A percentile compares a stretch with the other conserved stretches of the same genome.
Conservation (phyloP, 1,140 invertebrate species). For the Drosophila azteca region DNA sequence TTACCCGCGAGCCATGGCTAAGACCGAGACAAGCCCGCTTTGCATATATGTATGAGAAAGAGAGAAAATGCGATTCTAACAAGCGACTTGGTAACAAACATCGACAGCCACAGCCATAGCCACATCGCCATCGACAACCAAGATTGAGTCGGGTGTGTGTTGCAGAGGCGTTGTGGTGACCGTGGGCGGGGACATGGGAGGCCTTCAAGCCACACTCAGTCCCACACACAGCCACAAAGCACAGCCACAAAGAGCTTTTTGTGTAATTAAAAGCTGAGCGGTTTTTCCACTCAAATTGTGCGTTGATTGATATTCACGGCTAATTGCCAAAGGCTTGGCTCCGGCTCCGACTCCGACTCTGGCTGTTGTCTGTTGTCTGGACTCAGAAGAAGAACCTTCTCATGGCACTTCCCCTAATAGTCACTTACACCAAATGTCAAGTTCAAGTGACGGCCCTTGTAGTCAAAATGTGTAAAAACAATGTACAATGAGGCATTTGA, state of each 20-base stretch:
- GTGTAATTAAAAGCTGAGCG: conserved; percentile 72
- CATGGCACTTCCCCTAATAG: conserved; percentile 62
- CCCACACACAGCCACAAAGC: conserved; percentile 38
- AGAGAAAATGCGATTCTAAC: conserved; percentile 65
- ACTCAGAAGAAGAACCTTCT: conserved; percentile 21
- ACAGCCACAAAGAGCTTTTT: conserved; percentile 29
- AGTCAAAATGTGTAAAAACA: conserved; percentile 21
- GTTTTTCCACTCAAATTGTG: conserved; percentile 66
- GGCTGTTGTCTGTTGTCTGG: neutral
- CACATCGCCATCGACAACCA: too few species aligned
- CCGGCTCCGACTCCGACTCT: conserved; percentile 16
- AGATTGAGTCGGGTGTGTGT: conserved; percentile 11
- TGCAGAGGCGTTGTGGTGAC: conserved; percentile 64
- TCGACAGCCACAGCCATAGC: neutral
- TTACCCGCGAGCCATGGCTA: conserved; percentile 65
- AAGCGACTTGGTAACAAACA: conserved; percentile 60
- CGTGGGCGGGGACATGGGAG: conserved; percentile 63
- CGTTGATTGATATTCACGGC: conserved; percentile 77
- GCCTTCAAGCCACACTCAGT: conserved; percentile 55
- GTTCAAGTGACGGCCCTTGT: conserved; percentile 49
- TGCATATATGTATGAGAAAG: conserved; percentile 45
- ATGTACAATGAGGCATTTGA: conserved; percentile 59
- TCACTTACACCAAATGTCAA: conserved; percentile 56
- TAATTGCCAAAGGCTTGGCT: conserved; percentile 70
- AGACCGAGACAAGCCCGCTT: conserved; percentile 51